Base-by-base conservation (phyloP, 1,140 invertebrate genomes). In the Drosophila ercepeae region DNA sequence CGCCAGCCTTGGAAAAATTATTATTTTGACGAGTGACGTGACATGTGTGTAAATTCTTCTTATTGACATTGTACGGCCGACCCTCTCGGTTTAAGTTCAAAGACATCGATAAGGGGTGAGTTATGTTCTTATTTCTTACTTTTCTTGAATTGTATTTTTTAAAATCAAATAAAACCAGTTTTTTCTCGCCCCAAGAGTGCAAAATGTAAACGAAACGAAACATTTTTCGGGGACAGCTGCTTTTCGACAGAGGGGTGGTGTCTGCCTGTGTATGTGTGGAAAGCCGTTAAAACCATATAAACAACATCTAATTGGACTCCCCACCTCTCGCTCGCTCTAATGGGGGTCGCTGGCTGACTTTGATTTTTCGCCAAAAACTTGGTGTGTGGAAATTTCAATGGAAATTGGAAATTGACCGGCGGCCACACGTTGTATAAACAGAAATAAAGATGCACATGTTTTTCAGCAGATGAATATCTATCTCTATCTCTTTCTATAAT, bases 241-340 rank as follows among this genome's bases (percentile, higher is more conserved):
- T 71, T 59, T 71, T 71, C 44, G 27, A 63, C 60, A 21, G 21
- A 2, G 36, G 65, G 67, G 65, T 70, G 39, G 67, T 45, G 25
- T 7, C 14, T 16, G 16, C 25, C 13, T 61, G 44, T 51, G 11
- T 32, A 3, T 67, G 63, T 65, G 48, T 61, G 25, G 57, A 72
- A 72, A 72, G 69, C 69, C 69, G 68, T 72, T 72, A 73, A 73
- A 73, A 63, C 69, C 69, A 63, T 73, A 73, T 73, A 73, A 73
- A 73, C 69, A 73, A 73, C 34, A 34, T 73, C 42, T 73, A 73
- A 73, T 72, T 72, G 68, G 68, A 46, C 11, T 29, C 36, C 19
- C 13, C 21, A 23, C 29, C n/a, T 44, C 42, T 42, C 23, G 44
- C 32, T 42, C 69, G 8, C 44, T 54, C 69, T 19, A 46, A 25